A percentile compares a stretch with the other conserved stretches of the same genome.
phyloP scores from a whole-genome alignment of 1,140 invertebrate species.

The Hormaphis cornu region DNA sequence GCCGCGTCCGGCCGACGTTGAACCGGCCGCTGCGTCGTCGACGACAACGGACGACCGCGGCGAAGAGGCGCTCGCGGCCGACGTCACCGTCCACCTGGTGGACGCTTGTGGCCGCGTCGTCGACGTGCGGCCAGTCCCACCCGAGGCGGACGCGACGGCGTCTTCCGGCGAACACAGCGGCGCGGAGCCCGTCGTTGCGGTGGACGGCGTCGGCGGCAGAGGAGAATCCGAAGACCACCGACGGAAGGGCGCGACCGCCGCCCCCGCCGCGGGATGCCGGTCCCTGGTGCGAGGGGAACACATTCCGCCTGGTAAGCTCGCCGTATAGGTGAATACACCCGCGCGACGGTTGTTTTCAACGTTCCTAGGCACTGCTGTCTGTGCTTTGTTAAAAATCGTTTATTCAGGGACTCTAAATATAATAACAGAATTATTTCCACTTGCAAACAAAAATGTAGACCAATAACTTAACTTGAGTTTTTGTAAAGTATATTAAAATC shows the following conservation, averaged over 20 bases:
- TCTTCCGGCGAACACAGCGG: too few species aligned
- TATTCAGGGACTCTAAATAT: too few species aligned
- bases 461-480: too few species aligned
- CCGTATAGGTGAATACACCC: too few species aligned
- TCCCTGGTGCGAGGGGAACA: not conserved
- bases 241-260: not conserved
- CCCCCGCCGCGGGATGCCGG: not conserved
- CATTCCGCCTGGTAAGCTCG: constrained; percentile 8
- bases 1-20: too few species aligned
- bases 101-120: constrained; percentile 2
- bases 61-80: not conserved
- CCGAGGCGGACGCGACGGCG: not conserved
- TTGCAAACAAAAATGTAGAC: too few species aligned
- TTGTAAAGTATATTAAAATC: too few species aligned
- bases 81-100: constrained; percentile 5
- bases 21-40: too few species aligned
- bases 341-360: not conserved
- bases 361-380: not conserved
- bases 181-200: not conserved
- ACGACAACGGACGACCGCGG: not conserved
- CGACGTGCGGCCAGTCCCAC: not conserved
- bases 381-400: not conserved
- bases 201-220: not conserved
- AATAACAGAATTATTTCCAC: too few species aligned
- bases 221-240: not conserved